These are phyloP conservation scores for Tinamus guttatus DNA, from an alignment of 2,113 vertebrate genomes.

Conservation along the genomic window DNA sequence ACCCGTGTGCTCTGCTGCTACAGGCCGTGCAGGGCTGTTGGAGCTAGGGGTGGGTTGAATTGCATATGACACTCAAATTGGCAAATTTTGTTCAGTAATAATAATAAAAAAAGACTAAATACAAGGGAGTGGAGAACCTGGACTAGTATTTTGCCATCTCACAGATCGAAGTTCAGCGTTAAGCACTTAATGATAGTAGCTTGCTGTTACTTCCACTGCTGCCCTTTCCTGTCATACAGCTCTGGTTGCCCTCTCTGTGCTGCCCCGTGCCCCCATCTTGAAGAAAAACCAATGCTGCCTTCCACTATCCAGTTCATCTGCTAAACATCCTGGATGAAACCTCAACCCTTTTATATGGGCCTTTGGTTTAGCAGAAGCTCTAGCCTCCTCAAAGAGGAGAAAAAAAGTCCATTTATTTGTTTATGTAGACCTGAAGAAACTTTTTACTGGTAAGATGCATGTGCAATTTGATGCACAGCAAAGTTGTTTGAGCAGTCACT, in stretches of 20 bases:
- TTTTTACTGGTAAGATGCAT: not conserved
- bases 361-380: not conserved
- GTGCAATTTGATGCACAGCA: not conserved
- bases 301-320: not conserved
- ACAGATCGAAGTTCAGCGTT: not conserved
- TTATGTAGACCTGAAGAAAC: not conserved
- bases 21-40: not conserved
- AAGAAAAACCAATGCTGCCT: not conserved
- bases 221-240: not conserved
- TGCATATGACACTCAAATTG: not conserved
- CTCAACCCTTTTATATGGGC: not conserved
- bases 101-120: not conserved
- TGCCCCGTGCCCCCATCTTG: not conserved
- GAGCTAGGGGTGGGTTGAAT: not conserved
- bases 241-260: not conserved
- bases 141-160: not conserved
- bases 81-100: not conserved
- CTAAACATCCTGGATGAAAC: not conserved
- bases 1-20: not conserved
- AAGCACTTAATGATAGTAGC: not conserved
- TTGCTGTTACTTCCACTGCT: not conserved
- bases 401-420: too few relatives aligned
- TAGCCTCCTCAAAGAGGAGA: not conserved
- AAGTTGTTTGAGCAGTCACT: not conserved
- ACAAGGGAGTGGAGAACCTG: not conserved